Evolutionary conservation across 1,140 invertebrate species (phyloP).

Genomic region (Mercenaria mercenaria): DNA sequence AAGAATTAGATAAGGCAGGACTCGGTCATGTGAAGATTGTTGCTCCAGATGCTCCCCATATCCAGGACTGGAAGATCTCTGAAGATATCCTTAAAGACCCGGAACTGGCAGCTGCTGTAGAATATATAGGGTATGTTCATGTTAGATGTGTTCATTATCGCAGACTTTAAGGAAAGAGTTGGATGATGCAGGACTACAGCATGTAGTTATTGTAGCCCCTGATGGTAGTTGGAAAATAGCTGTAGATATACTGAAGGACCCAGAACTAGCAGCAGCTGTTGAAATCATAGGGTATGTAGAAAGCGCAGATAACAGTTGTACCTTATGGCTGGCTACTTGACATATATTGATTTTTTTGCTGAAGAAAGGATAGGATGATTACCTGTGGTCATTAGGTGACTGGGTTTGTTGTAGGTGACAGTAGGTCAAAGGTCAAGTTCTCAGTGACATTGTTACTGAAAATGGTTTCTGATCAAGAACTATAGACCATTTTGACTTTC

Average conservation of each 20-base stretch:
- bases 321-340: too few relatives aligned
- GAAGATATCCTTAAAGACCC: conserved; percentile 75
- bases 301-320: too few relatives aligned
- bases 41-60: conserved; percentile 74
- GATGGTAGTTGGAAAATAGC: conserved; percentile 77
- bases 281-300: conserved; percentile 72
- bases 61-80: conserved; percentile 72
- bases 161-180: conserved; percentile 59
- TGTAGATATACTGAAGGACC: conserved; percentile 74
- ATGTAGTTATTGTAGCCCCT: conserved; percentile 79
- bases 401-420: too few relatives aligned
- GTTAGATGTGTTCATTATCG: neutral
- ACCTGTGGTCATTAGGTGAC: too few relatives aligned
- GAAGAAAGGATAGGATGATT: too few relatives aligned
- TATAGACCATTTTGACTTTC: too few relatives aligned
- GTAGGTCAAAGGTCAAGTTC: too few relatives aligned
- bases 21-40: conserved; percentile 78
- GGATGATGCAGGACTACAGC: conserved; percentile 69
- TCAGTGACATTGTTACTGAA: too few relatives aligned
- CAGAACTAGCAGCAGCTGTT: conserved; percentile 67
- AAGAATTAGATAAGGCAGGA: conserved; percentile 71
- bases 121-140: conserved; percentile 74
- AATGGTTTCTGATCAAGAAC: too few relatives aligned
- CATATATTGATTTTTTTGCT: too few relatives aligned
- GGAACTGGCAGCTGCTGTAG: conserved; percentile 68